Conservation (phyloP, 2,797 vertebrate genomes). For the Arctocebus calabarensis region DNA sequence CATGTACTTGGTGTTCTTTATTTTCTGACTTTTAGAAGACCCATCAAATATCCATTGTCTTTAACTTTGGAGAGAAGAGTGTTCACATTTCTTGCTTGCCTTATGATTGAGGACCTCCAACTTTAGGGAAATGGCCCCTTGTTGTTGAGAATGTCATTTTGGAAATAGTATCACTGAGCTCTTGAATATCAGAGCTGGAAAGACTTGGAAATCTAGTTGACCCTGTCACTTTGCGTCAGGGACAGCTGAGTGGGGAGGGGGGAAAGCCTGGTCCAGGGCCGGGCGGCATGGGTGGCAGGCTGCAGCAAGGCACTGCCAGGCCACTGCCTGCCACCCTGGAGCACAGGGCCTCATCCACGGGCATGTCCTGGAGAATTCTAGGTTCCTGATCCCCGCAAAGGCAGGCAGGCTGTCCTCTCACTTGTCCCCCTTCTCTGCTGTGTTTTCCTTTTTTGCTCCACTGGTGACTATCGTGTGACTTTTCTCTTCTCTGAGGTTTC, state of each 20-base stretch:
- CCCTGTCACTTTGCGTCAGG: not conserved
- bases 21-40: not conserved
- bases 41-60: not conserved
- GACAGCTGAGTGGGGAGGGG: not conserved
- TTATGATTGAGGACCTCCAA: not conserved
- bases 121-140: not conserved
- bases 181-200: not conserved
- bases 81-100: not conserved
- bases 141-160: not conserved
- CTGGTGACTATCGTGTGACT: not conserved
- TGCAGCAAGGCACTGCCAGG: too few relatives aligned
- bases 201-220: not conserved
- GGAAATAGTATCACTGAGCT: not conserved
- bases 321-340: not conserved
- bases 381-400: not conserved
- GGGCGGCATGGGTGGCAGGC: not conserved
- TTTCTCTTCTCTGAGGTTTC: slow-evolving; percentile 65
- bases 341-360: not conserved
- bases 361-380: not conserved
- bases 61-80: not conserved
- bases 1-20: not conserved
- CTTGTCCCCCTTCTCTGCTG: not conserved
- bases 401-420: not conserved
- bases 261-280: not conserved
- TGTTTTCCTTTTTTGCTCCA: not conserved